Conservation (phyloP, 1,140 invertebrate species). For the Eriocheir sinensis region DNA sequence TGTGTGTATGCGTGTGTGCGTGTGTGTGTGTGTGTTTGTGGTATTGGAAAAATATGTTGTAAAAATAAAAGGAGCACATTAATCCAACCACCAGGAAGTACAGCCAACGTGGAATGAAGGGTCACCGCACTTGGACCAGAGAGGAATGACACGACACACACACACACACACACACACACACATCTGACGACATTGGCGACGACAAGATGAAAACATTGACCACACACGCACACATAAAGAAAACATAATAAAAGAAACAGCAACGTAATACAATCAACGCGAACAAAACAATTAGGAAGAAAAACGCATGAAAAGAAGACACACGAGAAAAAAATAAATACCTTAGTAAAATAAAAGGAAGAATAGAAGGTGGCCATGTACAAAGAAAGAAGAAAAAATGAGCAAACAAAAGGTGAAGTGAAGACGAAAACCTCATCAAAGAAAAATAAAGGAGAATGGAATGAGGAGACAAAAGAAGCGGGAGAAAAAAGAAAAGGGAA, state of each 20-base stretch:
- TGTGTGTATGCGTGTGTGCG: constrained; percentile 38
- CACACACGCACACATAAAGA: no score
- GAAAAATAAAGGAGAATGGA: background rate
- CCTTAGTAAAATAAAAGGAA: background rate
- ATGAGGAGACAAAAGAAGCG: background rate
- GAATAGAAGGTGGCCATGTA: background rate
- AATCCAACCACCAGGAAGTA: background rate
- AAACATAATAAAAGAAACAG: no score
- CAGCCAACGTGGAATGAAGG: no score
- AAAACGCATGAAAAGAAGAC: no score
- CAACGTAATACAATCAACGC: no score
- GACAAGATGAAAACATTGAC: no score
- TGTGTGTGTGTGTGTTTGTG: constrained; percentile 36
- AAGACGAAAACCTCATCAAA: background rate
- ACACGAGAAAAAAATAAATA: background rate
- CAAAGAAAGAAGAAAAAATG: background rate
- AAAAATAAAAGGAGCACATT: background rate
- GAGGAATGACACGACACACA: no score
- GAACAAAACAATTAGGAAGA: no score
- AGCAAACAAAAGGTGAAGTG: background rate
- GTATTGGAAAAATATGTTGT: background rate
- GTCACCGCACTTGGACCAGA: no score
- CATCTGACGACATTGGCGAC: no score
- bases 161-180: no score
- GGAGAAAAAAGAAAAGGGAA: background rate